Evolutionary conservation across 2,888 invertebrate genomes (phyloP).

Genomic region (Tinea trinotella): DNA sequence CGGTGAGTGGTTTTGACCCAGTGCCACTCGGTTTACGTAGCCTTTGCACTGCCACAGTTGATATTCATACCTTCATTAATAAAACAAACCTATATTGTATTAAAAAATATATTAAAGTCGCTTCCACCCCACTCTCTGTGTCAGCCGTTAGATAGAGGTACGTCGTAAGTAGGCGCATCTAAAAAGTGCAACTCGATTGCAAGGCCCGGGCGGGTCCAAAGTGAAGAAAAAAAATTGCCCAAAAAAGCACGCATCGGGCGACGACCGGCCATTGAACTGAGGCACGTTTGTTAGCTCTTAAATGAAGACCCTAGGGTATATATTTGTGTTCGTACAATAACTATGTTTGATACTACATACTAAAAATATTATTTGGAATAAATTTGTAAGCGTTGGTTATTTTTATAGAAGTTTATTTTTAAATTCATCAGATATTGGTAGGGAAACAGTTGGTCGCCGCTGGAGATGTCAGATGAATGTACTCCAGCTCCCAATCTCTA

Average conservation of each 20-base stretch:
- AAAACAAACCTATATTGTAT: too few species aligned
- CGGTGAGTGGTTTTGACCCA: too few species aligned
- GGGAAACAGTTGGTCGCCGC: too few species aligned
- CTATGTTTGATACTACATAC: not conserved
- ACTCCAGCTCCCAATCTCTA: too few species aligned
- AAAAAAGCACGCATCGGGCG: conserved; percentile 50
- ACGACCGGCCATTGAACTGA: conserved; percentile 61
- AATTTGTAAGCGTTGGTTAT: too few species aligned
- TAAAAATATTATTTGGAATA: not conserved
- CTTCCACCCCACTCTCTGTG: conserved; percentile 34
- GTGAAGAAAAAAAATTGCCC: conserved; percentile 43
- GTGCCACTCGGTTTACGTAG: too few species aligned
- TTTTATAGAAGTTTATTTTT: too few species aligned
- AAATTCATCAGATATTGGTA: too few species aligned
- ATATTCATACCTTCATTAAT: too few species aligned
- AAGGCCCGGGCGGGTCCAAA: conserved; percentile 23
- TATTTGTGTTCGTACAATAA: not conserved
- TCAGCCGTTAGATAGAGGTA: conserved; percentile 65
- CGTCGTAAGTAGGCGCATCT: conserved; percentile 67
- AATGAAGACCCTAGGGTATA: not conserved
- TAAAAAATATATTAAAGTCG: conserved; percentile 11
- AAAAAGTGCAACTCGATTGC: conserved; percentile 69
- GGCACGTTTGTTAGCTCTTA: conserved; percentile 18
- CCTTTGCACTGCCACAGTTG: too few species aligned
- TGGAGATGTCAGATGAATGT: too few species aligned